Evolutionary conservation across 2,113 vertebrate species (phyloP).

Genomic region (Cisticola juncidis): DNA sequence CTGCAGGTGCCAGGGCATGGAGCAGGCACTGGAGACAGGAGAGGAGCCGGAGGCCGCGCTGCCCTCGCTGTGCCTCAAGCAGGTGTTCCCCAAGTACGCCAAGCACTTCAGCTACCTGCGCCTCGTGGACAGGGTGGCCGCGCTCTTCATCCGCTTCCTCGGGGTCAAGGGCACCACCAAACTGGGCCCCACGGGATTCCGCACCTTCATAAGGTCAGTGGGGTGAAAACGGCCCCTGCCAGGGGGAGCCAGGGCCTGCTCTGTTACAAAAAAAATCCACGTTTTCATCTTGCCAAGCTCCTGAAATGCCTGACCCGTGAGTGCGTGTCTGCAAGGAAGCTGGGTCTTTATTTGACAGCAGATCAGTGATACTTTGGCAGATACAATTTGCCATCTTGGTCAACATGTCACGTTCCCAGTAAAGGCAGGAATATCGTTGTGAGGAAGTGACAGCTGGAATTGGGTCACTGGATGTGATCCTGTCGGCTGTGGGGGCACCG

Average conservation of each 20-base stretch:
- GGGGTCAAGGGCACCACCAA: slow-evolving; percentile 91
- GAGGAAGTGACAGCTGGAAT: not conserved
- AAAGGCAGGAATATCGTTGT: not conserved
- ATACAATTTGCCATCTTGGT: not conserved
- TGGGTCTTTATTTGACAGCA: not conserved
- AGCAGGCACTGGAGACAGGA: not conserved
- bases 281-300: not conserved
- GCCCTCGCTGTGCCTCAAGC: slow-evolving; percentile 90
- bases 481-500: not conserved
- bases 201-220: slow-evolving; percentile 90
- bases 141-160: slow-evolving; percentile 91
- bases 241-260: not conserved
- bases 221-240: not conserved
- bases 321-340: not conserved
- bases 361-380: not conserved
- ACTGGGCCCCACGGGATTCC: slow-evolving; percentile 90
- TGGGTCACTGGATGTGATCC: not conserved
- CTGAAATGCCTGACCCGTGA: rapidly evolving
- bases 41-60: slow-evolving; percentile 62
- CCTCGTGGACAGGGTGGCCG: slow-evolving; percentile 86
- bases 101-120: slow-evolving; percentile 90
- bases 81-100: slow-evolving; percentile 94
- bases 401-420: not conserved
- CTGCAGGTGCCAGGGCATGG: slow-evolving; percentile 59
- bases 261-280: rapidly evolving